Conservation (phyloP, 2,113 vertebrate species). For the Fukomys damarensis region DNA sequence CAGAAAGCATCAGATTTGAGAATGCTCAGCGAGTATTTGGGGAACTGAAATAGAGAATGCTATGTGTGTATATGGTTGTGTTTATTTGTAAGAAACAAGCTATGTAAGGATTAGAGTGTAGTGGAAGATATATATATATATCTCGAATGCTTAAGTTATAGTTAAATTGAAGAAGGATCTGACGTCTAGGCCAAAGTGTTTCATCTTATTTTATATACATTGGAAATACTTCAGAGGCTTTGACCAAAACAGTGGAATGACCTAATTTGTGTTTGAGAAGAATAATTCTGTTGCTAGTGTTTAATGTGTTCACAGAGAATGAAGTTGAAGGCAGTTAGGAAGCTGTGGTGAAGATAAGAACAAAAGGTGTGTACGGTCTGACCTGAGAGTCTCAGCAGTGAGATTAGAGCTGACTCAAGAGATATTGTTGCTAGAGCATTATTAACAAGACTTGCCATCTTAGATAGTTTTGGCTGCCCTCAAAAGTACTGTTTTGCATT, state of each 20-base stretch:
- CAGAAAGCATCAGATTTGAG: not conserved
- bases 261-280: not conserved
- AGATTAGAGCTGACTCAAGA: not conserved
- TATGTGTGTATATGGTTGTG: not conserved
- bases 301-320: not conserved
- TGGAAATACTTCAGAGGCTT: not conserved
- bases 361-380: not conserved
- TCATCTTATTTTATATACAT: not conserved
- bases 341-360: not conserved
- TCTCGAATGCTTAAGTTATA: not conserved
- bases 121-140: not conserved
- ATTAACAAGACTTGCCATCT: not conserved
- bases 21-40: not conserved
- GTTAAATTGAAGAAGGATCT: constrained; percentile 36
- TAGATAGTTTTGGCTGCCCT: not conserved
- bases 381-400: not conserved
- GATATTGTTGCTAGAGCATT: not conserved
- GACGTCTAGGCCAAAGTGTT: not conserved
- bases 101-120: not conserved
- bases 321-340: not conserved
- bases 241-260: not conserved
- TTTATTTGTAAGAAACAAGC: constrained; percentile 19
- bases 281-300: not conserved
- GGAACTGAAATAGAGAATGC: not conserved
- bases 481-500: not conserved